Evolutionary conservation across 1,140 invertebrate species (phyloP), one percentile per base, ranked within the genome.

Genomic region (Cephus cinctus): DNA sequence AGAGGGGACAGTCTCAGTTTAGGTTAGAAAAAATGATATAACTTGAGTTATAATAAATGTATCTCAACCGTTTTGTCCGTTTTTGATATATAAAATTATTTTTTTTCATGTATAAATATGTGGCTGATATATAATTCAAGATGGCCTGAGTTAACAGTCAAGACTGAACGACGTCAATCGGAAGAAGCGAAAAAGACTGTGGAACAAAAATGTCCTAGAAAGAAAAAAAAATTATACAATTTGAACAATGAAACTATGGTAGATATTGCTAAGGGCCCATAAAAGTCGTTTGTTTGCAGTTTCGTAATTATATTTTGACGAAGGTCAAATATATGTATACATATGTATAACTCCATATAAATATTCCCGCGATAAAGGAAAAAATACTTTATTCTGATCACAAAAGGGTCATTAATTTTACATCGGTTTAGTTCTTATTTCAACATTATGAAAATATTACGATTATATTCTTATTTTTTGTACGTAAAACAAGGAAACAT

Each of bases 181-280:
- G 21, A 42, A 1, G 18, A 2, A 20, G 16, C 15, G n/a, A 44
- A 43, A 4, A 30, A 40, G 18, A 12, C 6, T 3, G 20, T 8
- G 12, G 34, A 20, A 1, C 8, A 9, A 2, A 6, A 1, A 1
- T 12, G 0, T 4, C 2, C 5, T n/a, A 39, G 6, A 9, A 61
- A 56, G 2, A 60, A 32, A 18, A 62, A 50, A 38, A 62, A 51
- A 50, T 35, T 64, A 8, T 64, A 51, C 34, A 9, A 23, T n/a
- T 41, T 48, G 9, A 19, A 55, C 5, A 23, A n/a, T 0, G 51
- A 44, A 1, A 12, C 3, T 20, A 2, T n/a, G 3, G 2, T 43
- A 5, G 52, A 54, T 5, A 43, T 59, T 12, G 11, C n/a, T n/a
- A n/a, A n/a, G n/a, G n/a, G n/a, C n/a, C n/a, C n/a, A n/a, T n/a